Base-by-base conservation (phyloP, 1,140 invertebrate species). In the Hyles vespertilio region DNA sequence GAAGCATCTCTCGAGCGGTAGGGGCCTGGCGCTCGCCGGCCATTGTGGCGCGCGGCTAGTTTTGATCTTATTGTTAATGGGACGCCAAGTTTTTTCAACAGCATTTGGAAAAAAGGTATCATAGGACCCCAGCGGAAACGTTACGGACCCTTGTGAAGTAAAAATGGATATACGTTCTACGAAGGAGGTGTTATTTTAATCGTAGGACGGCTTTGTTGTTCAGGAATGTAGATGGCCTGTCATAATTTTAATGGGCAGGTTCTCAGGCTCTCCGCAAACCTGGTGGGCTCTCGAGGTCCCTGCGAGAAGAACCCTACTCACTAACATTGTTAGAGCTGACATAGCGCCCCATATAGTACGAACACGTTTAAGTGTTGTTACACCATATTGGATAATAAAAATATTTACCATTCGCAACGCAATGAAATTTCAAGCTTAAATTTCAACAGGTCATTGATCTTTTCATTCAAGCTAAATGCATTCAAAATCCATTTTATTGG, bases 11-110 rank as follows among this genome's bases (percentile, higher is more conserved):
- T 58, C 66, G 70, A 78, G 69, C 79, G 81, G 72, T 72, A 77
- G 83, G 76, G 80, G 82, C 74, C 82, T 83, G 84, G 84, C 85
- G 85, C 85, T 87, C 81, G 71, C 59, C 70, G 77, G 62, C 79
- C 82, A 85, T 87, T 88, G 85, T 87, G 77, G 72, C 67, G 74
- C 76, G 85, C 85, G 85, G 85, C 84, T 84, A 85, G 79, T 88
- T 88, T 88, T 88, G 85, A 88, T 88, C 83, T 87, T 85, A 88
- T 88, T 88, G 85, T 88, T 88, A 87, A 84, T 88, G 78, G 83
- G 82, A 88, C 84, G 83, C 81, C 79, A 85, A 77, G 81, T 88
- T 88, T 88, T 88, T 88, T 85, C 74, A 78, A 78, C 61, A 63
- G 60, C 56, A 58, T 64, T 80, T 63, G 77, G 82, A 84, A 88